phyloP scores from a whole-genome alignment of 2,888 invertebrate genomes.

The Rotaria macrura region DNA sequence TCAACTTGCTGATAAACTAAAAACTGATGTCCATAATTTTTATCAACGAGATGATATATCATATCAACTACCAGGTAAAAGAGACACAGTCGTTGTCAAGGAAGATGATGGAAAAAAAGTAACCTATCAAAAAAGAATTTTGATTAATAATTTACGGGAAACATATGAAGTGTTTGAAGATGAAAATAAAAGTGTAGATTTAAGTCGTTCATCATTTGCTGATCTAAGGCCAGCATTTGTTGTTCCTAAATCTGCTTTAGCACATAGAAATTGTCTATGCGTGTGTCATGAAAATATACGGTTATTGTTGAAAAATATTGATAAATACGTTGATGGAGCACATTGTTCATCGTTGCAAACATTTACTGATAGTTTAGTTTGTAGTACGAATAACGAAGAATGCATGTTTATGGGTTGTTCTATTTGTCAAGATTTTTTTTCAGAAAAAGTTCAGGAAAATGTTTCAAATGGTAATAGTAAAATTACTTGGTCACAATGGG shows the following conservation, averaged over 20 bases:
- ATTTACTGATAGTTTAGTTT: background rate
- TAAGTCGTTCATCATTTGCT: background rate
- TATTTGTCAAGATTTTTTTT: background rate
- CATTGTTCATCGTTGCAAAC: background rate
- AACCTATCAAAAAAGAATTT: background rate
- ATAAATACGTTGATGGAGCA: background rate
- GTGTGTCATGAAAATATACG: too few relatives aligned
- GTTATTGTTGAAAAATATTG: too few relatives aligned
- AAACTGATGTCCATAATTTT: background rate
- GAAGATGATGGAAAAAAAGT: background rate
- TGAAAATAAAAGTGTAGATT: background rate
- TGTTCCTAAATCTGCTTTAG: too few relatives aligned
- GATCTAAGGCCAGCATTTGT: too few relatives aligned
- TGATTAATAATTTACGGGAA: background rate
- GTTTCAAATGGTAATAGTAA: background rate
- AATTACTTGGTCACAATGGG: background rate
- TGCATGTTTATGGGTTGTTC: background rate
- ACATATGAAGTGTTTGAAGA: background rate
- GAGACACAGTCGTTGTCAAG: background rate
- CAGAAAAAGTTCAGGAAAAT: background rate
- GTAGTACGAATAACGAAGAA: background rate
- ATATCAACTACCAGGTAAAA: background rate
- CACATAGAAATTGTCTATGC: too few relatives aligned
- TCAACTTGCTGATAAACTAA: background rate
- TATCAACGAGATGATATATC: background rate